Base-by-base conservation (phyloP, 2,888 invertebrate species). In the Phanerotoma sp. region DNA sequence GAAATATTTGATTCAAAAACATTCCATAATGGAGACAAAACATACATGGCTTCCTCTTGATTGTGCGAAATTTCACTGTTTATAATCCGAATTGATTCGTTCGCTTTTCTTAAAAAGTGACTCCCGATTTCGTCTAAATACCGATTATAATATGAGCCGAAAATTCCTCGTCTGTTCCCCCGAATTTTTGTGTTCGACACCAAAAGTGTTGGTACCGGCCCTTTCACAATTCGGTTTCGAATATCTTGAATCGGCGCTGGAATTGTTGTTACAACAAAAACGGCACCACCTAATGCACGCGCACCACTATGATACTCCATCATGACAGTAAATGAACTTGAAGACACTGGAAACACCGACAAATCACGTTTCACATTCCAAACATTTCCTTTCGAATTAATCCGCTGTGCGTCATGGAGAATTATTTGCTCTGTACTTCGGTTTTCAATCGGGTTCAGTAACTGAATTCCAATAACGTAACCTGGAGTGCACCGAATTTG, bases 381-480 rank as follows among this genome's bases (percentile, higher is more conserved):
- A 49, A 84, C 76, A 46, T 85, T 84, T 16, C 87, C 85, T 18
- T 80, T 81, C 1, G 49, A 21, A 18, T 57, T 56, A 3, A 40
- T 46, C n/a, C 84, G 84, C 66, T 86, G 85, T 0, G 89, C 86
- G 74, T 94, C 92, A 62, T 88, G 84, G 48, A 95, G 84, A 33
- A 85, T 82, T 54, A 96, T 88, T 64, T 84, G 83, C 79, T 96
- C 96, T 0, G 91, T 87, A 49, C 93, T 93, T 57, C 89, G 85
- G 72, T 91, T 91, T 65, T 92, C 90, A 56, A 94, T 89, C 1
- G 95, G 94, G 79, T 95, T 96, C 4, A 96, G 78, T 13, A 96
- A 83, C 75, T 96, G 93, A 40, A 96, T 84, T 5, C 94, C 94
- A 46, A 96, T 83, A 1, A 93, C 92, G 74, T 87, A 91, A 4